Base-by-base conservation (phyloP, 2,797 vertebrate species). In the Alosa sapidissima region DNA sequence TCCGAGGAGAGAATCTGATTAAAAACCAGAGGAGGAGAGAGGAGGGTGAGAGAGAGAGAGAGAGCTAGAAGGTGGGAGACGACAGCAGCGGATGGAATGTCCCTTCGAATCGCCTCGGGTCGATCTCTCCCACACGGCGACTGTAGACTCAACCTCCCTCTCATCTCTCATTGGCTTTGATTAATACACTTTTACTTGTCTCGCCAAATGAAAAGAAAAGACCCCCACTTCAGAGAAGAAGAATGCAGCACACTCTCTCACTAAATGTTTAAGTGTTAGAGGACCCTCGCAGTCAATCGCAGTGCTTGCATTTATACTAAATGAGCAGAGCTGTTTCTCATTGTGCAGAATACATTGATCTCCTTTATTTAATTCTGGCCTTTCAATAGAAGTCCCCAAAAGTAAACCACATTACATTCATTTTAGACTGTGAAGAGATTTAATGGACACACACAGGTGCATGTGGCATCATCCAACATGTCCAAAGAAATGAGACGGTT, bases 71-170 rank as follows among this genome's bases (percentile, higher is more conserved):
- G 68, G 68, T 75, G 68, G 68, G 68, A 75, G 68, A 75, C 83
- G 87, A 84, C 86, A 85, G 85, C n/a, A 81, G 75, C 24, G 49
- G 84, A 84, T 90, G 85, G 88, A 87, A 84, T 84, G 51, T 65
- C 65, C 83, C 87, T 86, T 51, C 52, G 68, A 84, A 85, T 75
- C 51, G 72, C 82, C 51, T 55, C n/a, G 62, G 83, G 49, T 55
- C 72, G 84, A 58, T 88, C 84, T 36, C 85, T 75, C 33, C 86
- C 81, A 75, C 68, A 75, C 6, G 1, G 33, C 33, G 68, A 75
- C 33, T 54, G 13, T 16, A 75, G 68, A 75, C 33, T 75, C 68
- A 75, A 75, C 68, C 68, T 41, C 33, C 68, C 68, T 41, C 19
- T 45, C 68, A 75, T 75, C 45, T 75, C 33, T 45, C 68, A 75